phyloP scores from a whole-genome alignment of 1,140 invertebrate genomes.

The Drosophila truncata region DNA sequence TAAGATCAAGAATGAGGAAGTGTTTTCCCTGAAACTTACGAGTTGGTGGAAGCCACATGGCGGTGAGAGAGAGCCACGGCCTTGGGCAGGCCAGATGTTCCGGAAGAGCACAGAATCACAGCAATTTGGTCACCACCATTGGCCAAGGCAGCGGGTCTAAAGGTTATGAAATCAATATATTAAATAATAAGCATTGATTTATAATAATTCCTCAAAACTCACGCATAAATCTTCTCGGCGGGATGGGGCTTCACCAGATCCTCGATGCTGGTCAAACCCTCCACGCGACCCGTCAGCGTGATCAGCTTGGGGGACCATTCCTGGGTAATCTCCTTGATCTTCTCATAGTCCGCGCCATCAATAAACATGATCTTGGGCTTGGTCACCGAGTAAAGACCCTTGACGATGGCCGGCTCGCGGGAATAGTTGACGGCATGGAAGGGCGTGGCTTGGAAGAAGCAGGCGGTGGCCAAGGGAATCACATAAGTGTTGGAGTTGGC shows the following conservation, averaged over 20 bases:
- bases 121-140: conserved; percentile 53
- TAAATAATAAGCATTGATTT: too few species aligned
- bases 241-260: conserved; percentile 43
- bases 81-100: conserved; percentile 92
- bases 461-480: conserved; percentile 47
- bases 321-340: conserved; percentile 49
- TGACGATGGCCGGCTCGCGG: conserved; percentile 43
- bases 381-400: conserved; percentile 46
- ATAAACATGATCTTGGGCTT: conserved; percentile 76
- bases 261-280: conserved; percentile 52
- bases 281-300: conserved; percentile 52
- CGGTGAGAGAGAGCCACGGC: conserved; percentile 89
- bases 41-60: conserved; percentile 20
- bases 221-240: conserved; percentile 48
- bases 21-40: conserved; percentile 9
- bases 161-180: neutral
- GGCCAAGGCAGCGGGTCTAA: conserved; percentile 44
- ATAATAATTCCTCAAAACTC: neutral
- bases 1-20: neutral
- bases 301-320: conserved; percentile 53
- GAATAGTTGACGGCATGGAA: conserved; percentile 65
- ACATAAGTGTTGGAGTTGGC: conserved; percentile 53
- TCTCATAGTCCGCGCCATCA: conserved; percentile 60
- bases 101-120: conserved; percentile 87
- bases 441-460: conserved; percentile 60